phyloP scores from a whole-genome alignment of 2,113 vertebrate genomes.

The Melozone crissalis region DNA sequence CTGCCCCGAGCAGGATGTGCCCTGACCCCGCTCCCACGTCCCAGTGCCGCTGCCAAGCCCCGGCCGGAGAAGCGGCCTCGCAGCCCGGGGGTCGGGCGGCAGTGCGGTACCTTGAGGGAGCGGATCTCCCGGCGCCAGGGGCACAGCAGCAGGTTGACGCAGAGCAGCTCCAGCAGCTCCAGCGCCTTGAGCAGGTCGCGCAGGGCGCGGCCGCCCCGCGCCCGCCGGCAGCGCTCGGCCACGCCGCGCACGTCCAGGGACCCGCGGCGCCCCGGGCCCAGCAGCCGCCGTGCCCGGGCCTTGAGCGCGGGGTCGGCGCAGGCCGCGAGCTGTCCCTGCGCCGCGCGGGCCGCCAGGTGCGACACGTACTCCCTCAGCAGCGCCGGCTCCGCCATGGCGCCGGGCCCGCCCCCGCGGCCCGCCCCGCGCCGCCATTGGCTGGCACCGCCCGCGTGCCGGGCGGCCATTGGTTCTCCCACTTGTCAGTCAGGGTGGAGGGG shows the following conservation, averaged over 20 bases:
- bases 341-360: neutral
- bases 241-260: neutral
- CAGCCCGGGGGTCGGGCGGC: neutral
- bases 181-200: conserved; percentile 23
- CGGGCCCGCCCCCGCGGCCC: rapidly evolving
- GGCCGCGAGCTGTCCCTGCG: neutral
- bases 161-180: conserved; percentile 71
- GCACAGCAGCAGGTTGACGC: conserved; percentile 63
- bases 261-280: neutral
- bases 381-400: neutral
- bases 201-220: neutral
- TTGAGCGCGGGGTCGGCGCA: neutral
- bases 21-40: too few relatives aligned
- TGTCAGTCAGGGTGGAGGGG: neutral
- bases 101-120: conserved; percentile 60
- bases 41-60: neutral
- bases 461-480: rapidly evolving
- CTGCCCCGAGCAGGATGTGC: neutral
- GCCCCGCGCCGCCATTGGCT: neutral
- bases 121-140: conserved; percentile 73
- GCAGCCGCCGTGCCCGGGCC: neutral
- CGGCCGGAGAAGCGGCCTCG: neutral
- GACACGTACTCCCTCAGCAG: neutral
- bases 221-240: neutral
- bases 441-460: rapidly evolving